Conservation (phyloP, 1,140 invertebrate genomes). For the Harlomillsia oculata region DNA sequence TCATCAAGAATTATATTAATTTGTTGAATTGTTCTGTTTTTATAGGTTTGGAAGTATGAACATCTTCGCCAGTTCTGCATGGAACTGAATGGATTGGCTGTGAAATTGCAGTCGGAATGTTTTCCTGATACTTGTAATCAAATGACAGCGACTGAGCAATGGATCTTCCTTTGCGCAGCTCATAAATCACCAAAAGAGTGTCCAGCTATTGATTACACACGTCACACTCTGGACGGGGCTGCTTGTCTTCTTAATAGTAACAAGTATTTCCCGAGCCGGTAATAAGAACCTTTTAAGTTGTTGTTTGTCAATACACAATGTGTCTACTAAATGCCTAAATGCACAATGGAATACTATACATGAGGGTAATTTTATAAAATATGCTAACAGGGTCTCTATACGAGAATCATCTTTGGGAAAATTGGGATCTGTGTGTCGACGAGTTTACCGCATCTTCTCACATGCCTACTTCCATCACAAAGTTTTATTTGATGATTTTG, state of each 20-base stretch:
- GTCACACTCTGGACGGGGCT: constrained; percentile 98
- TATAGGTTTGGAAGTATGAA: constrained; percentile 99
- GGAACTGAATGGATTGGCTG: constrained; percentile 95
- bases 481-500: constrained; percentile 94
- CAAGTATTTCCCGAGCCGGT: constrained; percentile 99
- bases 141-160: constrained; percentile 99
- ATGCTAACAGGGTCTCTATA: constrained; percentile 77
- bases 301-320: no score
- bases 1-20: no score
- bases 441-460: constrained; percentile 98
- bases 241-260: constrained; percentile 97
- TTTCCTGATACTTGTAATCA: constrained; percentile 93
- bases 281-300: constrained; percentile 26
- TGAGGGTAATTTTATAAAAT: no score
- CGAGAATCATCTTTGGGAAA: constrained; percentile 98
- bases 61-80: constrained; percentile 98
- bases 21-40: no score
- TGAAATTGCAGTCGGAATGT: constrained; percentile 86
- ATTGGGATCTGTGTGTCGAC: constrained; percentile 91
- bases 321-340: not conserved
- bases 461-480: constrained; percentile 99
- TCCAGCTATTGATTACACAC: constrained; percentile 97
- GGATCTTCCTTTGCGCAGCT: constrained; percentile 99
- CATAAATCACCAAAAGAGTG: constrained; percentile 99
- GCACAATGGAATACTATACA: not conserved